Base-by-base conservation (phyloP, 35 echinoderm and acorn worm species). In the Heliocidaris erythrogramma region DNA sequence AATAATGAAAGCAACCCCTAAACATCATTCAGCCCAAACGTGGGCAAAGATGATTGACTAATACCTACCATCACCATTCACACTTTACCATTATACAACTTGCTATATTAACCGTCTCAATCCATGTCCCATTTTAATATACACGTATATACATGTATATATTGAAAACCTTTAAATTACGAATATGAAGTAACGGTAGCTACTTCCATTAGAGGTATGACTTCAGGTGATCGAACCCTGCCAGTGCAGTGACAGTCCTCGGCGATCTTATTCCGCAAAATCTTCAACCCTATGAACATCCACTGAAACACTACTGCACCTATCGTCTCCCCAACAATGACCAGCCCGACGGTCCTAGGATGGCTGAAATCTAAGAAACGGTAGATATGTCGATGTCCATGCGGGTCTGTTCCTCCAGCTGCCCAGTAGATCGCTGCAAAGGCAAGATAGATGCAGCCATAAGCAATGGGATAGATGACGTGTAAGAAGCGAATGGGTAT, bases 401-500 rank as follows among this genome's bases (percentile, higher is more conserved):
- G 59, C 24, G 85, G 85, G 31, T 94, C 85, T 30, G 93, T 88
- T 0, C 95, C 95, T 17, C 95, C 95, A 29, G 93, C 48, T 47
- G 59, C 49, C 32, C 48, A 96, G 87, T 96, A 96, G 88, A 96
- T 71, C 17, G 88, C 31, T 5, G 95, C 87, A 60, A 96, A 96
- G 50, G 42, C 85, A 11, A 94, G 27, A 35, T 96, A 96, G 7
- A 93, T 16, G 85, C 60, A 42, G 16, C 95, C 95, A 50, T 85
- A 94, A 0, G 92, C 5, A 8, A 94, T 49, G 9, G 93, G 85
- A 50, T 96, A 96, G 42, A 94, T 9, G 50, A 88, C 85, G 12
- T 96, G 95, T 9, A 89, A 85, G 47, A 92, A 88, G 18, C 93
- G 85, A 50, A 94, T 93, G 5, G 95, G 95, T 48, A 90, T 92